Evolutionary conservation across 2,113 vertebrate species (phyloP).

Genomic region (Amblyornis subalaris): DNA sequence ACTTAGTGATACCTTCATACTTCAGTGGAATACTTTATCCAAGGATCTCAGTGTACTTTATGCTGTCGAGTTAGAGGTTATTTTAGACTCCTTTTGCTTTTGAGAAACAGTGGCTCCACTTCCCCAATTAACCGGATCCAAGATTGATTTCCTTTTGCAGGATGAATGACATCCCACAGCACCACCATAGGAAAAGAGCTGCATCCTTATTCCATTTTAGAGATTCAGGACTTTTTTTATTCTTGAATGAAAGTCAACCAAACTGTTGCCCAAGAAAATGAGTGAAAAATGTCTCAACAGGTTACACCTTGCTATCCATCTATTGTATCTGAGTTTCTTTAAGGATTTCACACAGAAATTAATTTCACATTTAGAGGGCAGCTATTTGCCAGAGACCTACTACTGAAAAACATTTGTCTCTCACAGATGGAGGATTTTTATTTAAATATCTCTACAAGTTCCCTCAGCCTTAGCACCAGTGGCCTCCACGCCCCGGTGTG

Average conservation of each 20-base stretch:
- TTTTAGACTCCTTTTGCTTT: conserved; percentile 1
- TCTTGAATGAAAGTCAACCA: not conserved
- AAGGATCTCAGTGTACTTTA: not conserved
- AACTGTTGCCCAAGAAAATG: not conserved
- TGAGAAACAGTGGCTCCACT: not conserved
- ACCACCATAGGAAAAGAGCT: not conserved
- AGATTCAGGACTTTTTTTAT: not conserved
- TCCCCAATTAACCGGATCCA: not conserved
- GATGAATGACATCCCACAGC: not conserved
- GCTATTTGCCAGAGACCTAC: not conserved
- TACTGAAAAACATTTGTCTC: not conserved
- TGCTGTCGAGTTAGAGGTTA: not conserved
- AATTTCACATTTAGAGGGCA: not conserved
- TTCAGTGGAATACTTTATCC: not conserved
- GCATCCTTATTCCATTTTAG: not conserved
- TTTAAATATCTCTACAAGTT: not conserved
- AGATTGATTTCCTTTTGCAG: not conserved
- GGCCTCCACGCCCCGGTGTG: not conserved
- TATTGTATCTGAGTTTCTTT: not conserved
- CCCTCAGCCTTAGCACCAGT: not conserved
- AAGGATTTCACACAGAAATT: not conserved
- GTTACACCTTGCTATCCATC: not conserved
- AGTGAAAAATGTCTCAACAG: not conserved
- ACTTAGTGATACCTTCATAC: conserved; percentile 32
- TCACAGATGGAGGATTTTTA: not conserved